Evolutionary conservation across 2,888 invertebrate species (phyloP).

Genomic region (Polylopha cassiicola): DNA sequence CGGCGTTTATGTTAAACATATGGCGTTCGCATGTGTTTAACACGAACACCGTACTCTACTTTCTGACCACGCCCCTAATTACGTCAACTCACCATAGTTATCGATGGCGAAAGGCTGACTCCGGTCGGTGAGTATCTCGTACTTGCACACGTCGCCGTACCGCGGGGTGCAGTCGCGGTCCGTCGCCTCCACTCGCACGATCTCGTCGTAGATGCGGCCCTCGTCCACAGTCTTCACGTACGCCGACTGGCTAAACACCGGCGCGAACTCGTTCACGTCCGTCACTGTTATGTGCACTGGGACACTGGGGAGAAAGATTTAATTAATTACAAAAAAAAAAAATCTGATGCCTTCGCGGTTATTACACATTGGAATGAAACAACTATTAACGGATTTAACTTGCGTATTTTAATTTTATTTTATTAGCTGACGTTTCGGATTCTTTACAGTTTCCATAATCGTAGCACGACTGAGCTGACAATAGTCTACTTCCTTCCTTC

Average conservation of each 20-base stretch:
- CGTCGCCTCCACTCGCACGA: slow-evolving; percentile 92
- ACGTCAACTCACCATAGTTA: slow-evolving; percentile 82
- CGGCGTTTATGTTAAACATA: too few relatives aligned
- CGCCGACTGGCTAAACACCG: slow-evolving; percentile 92
- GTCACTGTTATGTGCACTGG: slow-evolving; percentile 96
- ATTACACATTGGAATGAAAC: background rate
- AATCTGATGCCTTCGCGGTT: too few relatives aligned
- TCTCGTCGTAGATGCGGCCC: slow-evolving; percentile 91
- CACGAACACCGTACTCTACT: too few relatives aligned
- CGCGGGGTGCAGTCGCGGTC: slow-evolving; percentile 97
- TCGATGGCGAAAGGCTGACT: slow-evolving; percentile 91
- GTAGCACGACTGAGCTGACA: too few relatives aligned
- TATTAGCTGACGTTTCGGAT: too few relatives aligned
- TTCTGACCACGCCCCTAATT: too few relatives aligned
- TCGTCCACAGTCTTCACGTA: slow-evolving; percentile 95
- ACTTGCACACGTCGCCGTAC: slow-evolving; percentile 97
- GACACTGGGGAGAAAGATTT: slow-evolving; percentile 79
- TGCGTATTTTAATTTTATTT: too few relatives aligned
- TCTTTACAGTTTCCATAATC: background rate
- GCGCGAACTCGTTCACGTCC: slow-evolving; percentile 97
- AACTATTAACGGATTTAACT: too few relatives aligned
- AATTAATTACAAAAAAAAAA: background rate
- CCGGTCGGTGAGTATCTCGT: slow-evolving; percentile 89
- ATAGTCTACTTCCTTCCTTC: too few relatives aligned
- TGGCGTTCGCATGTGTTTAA: too few relatives aligned